Conservation (phyloP, 2,888 invertebrate genomes). For the Thyatira batis region DNA sequence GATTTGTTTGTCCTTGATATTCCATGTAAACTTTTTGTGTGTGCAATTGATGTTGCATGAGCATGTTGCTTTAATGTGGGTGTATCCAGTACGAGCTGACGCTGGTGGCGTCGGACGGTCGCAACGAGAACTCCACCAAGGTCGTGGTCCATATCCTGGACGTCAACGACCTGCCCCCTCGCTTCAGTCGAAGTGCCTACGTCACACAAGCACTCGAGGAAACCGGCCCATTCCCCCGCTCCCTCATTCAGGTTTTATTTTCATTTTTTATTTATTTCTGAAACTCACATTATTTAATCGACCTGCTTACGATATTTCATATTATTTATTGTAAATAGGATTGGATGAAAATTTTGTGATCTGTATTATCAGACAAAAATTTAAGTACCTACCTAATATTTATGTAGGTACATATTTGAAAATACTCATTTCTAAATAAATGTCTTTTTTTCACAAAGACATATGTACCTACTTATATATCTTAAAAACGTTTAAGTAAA, state of each 20-base stretch:
- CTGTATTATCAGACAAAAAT: too few species aligned
- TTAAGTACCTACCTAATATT: too few species aligned
- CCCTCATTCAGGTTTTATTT: slow-evolving; percentile 87
- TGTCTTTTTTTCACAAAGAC: too few species aligned
- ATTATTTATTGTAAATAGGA: background rate
- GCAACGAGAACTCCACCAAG: slow-evolving; percentile 93
- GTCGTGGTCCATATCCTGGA: slow-evolving; percentile 92
- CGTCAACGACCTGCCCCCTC: slow-evolving; percentile 94
- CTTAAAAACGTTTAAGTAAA: too few species aligned
- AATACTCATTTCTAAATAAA: too few species aligned
- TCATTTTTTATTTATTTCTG: slow-evolving; percentile 38
- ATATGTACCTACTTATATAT: too few species aligned
- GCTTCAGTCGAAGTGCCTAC: slow-evolving; percentile 88
- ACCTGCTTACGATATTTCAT: too few species aligned
- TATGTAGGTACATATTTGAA: too few species aligned
- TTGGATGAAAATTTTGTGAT: too few species aligned
- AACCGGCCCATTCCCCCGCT: slow-evolving; percentile 86
- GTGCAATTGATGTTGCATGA: slow-evolving; percentile 58
- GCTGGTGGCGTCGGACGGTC: slow-evolving; percentile 94
- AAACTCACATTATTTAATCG: background rate
- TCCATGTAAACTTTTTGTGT: background rate
- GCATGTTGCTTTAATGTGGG: slow-evolving; percentile 70
- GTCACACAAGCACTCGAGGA: slow-evolving; percentile 89
- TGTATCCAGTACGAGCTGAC: slow-evolving; percentile 91
- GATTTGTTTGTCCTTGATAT: background rate